A percentile compares a stretch with the other conserved stretches of the same genome.
phyloP scores from a whole-genome alignment of 2,113 vertebrate species.

The Nesogale talazaci region DNA sequence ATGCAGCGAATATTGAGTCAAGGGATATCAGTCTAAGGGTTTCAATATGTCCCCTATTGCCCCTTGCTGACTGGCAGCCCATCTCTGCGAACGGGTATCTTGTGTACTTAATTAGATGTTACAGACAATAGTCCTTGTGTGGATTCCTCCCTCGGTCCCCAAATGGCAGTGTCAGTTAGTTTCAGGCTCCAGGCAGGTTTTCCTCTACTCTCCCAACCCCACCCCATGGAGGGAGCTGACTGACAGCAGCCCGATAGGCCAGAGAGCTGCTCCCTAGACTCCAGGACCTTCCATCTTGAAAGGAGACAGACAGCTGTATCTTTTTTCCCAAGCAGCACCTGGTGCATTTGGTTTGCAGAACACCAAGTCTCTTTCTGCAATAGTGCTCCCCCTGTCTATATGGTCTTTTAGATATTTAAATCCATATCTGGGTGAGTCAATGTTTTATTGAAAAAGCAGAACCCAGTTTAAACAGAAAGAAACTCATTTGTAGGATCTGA shows the following conservation, averaged over 20 bases:
- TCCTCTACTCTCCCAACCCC: not conserved
- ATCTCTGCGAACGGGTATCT: conserved; percentile 15
- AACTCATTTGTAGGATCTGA: not conserved
- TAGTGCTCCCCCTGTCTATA: not conserved
- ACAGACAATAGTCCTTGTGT: conserved; percentile 36
- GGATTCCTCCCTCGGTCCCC: conserved; percentile 32
- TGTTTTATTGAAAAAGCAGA: conserved; percentile 8
- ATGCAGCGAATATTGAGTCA: too few relatives aligned
- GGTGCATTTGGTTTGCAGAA: not conserved
- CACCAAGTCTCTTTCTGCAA: not conserved
- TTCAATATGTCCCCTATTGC: conserved; percentile 8
- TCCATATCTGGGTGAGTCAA: conserved; percentile 2
- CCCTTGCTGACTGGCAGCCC: not conserved
- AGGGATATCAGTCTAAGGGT: too few relatives aligned
- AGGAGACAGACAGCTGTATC: too few relatives aligned
- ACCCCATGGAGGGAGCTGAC: too few relatives aligned
- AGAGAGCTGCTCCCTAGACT: too few relatives aligned
- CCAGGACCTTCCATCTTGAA: too few relatives aligned
- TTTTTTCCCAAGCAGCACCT: too few relatives aligned
- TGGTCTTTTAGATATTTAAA: conserved; percentile 36
- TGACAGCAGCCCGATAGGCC: too few relatives aligned
- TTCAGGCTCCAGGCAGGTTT: not conserved
- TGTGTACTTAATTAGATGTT: conserved; percentile 1
- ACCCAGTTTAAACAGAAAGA: conserved; percentile 3
- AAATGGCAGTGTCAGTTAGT: not conserved